These are phyloP conservation scores for Irena cyanogastra DNA, from an alignment of 2,113 vertebrate species.

Conservation along the genomic window DNA sequence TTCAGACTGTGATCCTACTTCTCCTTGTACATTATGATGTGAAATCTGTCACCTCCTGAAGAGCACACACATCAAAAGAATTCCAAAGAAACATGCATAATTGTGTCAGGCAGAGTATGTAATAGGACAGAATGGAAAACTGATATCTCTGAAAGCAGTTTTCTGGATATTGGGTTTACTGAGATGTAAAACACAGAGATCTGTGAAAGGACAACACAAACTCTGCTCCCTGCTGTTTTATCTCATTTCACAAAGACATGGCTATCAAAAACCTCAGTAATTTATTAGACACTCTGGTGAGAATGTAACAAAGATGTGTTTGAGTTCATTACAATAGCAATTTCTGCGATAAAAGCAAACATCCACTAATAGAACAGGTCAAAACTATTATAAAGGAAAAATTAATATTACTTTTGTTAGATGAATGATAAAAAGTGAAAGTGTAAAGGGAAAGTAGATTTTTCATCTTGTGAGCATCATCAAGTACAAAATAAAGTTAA, in stretches of 20 bases:
- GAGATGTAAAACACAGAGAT: neutral
- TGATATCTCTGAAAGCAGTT: neutral
- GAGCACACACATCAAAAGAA: neutral
- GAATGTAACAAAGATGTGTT: neutral
- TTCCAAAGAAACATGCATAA: neutral
- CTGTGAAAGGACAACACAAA: neutral
- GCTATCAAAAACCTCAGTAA: neutral
- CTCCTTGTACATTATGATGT: neutral
- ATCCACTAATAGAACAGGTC: neutral
- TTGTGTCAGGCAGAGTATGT: neutral
- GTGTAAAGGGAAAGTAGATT: neutral
- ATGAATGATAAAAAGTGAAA: neutral
- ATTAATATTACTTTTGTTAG: neutral
- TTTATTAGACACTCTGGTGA: neutral
- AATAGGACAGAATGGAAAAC: neutral
- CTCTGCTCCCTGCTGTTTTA: neutral
- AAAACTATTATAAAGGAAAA: neutral
- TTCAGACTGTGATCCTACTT: neutral
- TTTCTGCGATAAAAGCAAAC: neutral
- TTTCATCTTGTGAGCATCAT: neutral
- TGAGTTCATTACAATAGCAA: neutral
- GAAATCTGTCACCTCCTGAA: neutral
- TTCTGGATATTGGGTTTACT: neutral
- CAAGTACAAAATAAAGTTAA: neutral
- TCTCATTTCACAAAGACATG: neutral